Percentiles rank a stretch among this genome's conserved stretches.
phyloP scores from a whole-genome alignment of 2,888 invertebrate genomes.

The Eucriotettix oculatus region DNA sequence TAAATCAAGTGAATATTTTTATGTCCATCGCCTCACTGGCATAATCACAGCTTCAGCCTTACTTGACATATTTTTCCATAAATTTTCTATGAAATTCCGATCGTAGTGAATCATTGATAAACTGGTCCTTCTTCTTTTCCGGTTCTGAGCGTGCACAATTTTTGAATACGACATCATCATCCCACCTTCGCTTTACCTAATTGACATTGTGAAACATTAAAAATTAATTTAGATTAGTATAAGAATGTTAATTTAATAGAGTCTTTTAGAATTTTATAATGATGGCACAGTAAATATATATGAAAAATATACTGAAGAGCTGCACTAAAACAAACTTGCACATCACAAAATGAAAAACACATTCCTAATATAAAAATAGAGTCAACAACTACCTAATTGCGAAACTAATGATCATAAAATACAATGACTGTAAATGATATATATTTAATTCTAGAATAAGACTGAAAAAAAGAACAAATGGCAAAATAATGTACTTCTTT shows the following conservation, averaged over 20 bases:
- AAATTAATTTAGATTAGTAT: not conserved
- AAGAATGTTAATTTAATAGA: not conserved
- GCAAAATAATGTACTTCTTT: too few species aligned
- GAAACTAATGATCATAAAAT: too few species aligned
- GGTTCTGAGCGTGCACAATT: conserved; percentile 96
- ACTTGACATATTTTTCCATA: conserved; percentile 99
- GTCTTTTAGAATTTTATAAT: not conserved
- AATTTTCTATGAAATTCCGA: conserved; percentile 99
- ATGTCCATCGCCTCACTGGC: too few species aligned
- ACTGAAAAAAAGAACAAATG: too few species aligned
- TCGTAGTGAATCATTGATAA: conserved; percentile 94
- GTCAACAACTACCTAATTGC: too few species aligned
- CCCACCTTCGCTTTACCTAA: conserved; percentile 83
- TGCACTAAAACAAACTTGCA: too few species aligned
- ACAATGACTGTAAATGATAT: too few species aligned
- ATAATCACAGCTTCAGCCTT: conserved; percentile 18
- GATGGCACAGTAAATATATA: too few species aligned
- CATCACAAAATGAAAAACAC: not conserved
- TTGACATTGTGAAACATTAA: not conserved
- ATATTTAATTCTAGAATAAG: too few species aligned
- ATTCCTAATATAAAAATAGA: not conserved
- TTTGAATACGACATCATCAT: conserved; percentile 99
- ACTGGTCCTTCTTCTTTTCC: conserved; percentile 69
- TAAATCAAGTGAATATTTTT: not conserved
- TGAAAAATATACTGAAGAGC: too few species aligned